phyloP scores from a whole-genome alignment of 2,113 vertebrate genomes.

The Noturus placidus region DNA sequence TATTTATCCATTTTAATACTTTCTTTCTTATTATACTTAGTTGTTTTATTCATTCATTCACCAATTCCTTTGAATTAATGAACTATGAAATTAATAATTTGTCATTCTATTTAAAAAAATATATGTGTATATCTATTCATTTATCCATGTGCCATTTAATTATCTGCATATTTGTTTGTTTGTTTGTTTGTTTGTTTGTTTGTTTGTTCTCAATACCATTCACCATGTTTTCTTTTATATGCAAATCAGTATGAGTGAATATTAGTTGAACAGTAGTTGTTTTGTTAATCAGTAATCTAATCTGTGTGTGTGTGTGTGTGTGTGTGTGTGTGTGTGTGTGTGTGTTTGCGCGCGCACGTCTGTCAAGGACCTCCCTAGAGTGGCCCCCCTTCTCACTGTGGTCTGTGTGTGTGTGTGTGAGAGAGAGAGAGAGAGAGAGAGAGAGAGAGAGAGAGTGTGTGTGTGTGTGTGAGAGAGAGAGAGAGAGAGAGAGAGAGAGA shows the following conservation, averaged over 20 bases:
- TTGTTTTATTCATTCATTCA: not conserved
- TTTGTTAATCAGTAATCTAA: constrained; percentile 47
- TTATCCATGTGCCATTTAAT: not conserved
- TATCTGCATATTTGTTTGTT: constrained; percentile 3
- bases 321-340: constrained; percentile 44
- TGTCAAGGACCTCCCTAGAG: constrained; percentile 1
- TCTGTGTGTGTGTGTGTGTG: constrained; percentile 24
- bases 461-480: constrained; percentile 2
- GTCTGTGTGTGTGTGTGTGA: constrained; percentile 29
- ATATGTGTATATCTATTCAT: not conserved
- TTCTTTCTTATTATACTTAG: not conserved
- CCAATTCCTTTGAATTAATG: not conserved
- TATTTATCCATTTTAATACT: not conserved
- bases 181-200: constrained; percentile 9
- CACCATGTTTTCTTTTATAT: constrained; percentile 3
- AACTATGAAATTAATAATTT: not conserved
- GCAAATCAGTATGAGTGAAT: not conserved
- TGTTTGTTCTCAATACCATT: not conserved
- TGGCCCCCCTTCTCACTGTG: not conserved
- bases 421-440: constrained; percentile 16
- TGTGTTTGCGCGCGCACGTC: not conserved
- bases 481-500: no score
- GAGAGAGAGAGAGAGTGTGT: no score
- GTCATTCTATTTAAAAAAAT: not conserved
- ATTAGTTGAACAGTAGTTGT: constrained; percentile 17